Evolutionary conservation across 2,888 invertebrate species (phyloP).

Genomic region (Gymnosoma rotundatum): DNA sequence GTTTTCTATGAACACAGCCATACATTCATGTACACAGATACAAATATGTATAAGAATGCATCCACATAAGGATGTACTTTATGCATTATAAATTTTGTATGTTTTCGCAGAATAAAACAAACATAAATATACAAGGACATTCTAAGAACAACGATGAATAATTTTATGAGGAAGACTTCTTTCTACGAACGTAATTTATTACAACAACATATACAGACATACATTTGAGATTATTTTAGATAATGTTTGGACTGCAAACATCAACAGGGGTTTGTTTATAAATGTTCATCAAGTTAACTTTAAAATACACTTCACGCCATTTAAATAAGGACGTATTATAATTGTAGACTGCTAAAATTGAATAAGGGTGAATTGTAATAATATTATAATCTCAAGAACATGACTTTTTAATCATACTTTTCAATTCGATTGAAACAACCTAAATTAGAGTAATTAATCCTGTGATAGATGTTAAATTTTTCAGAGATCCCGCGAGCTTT

Average conservation of each 20-base stretch:
- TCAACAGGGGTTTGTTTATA: conserved; percentile 48
- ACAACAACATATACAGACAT: background rate
- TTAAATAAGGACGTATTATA: background rate
- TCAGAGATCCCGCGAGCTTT: too few species aligned
- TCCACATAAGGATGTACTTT: conserved; percentile 2
- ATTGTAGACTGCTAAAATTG: too few species aligned
- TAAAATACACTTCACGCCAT: background rate
- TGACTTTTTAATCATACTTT: too few species aligned
- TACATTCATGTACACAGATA: background rate
- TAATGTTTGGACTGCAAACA: conserved; percentile 29
- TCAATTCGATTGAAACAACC: too few species aligned
- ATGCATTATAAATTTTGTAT: conserved; percentile 50
- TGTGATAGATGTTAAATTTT: too few species aligned
- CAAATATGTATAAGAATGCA: background rate
- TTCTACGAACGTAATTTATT: conserved; percentile 2
- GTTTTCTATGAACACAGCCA: conserved; percentile 29
- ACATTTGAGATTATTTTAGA: background rate
- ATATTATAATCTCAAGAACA: too few species aligned
- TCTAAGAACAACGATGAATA: conserved; percentile 27
- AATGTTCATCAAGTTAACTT: conserved; percentile 15
- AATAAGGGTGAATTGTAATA: too few species aligned
- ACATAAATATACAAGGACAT: conserved; percentile 62
- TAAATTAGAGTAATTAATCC: too few species aligned
- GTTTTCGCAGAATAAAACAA: conserved; percentile 54
- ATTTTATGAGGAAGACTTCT: conserved; percentile 1